Base-by-base conservation (phyloP, 2,888 invertebrate genomes). In the Caenorhabditis sinica region DNA sequence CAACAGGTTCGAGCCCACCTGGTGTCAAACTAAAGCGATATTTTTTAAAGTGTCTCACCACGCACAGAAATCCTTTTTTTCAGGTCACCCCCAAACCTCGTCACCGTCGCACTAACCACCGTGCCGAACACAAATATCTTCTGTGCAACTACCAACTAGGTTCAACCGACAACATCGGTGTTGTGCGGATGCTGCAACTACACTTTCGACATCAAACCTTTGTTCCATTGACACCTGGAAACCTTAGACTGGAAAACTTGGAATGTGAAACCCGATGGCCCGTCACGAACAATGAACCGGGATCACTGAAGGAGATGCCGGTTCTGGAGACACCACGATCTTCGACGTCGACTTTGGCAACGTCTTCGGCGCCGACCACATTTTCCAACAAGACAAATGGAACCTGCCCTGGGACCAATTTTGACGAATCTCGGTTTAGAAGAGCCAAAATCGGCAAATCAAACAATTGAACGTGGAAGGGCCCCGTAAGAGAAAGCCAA, bases 141-240 rank as follows among this genome's bases (percentile, higher is more conserved):
- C 3, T 58, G 15, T 58, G 58, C 15, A 30, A 30, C 17, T 25
- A 6, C 23, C 2, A 30, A 15, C 17, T 53, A 15, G 4, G 3
- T 20, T 6, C 2, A 13, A 6, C 5, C 20, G 33, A 53, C 20
- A 36, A 25, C 23, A 23, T 69, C 69, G 8, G 36, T 9, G 13
- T 2, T 49, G 33, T 69, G 69, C 30, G 53, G 53, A 6, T 69
- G 69, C 23, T 69, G 69, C 53, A 69, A 69, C 40, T 69, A 49
- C 49, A 9, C 36, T 20, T 69, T 69, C 23, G 53, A 25, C 17
- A 4, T 4, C 13, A 69, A 69, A 30, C 36, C 23, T n/a, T n/a
- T n/a, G 1, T 33, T 69, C 23, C n/a, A n/a, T n/a, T n/a, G n/a
- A n/a, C 69, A 69, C 69, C n/a, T 15, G 53, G 20, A 2, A 5